Conservation (phyloP, 2,797 vertebrate species). For the Tragopan temminckii region DNA sequence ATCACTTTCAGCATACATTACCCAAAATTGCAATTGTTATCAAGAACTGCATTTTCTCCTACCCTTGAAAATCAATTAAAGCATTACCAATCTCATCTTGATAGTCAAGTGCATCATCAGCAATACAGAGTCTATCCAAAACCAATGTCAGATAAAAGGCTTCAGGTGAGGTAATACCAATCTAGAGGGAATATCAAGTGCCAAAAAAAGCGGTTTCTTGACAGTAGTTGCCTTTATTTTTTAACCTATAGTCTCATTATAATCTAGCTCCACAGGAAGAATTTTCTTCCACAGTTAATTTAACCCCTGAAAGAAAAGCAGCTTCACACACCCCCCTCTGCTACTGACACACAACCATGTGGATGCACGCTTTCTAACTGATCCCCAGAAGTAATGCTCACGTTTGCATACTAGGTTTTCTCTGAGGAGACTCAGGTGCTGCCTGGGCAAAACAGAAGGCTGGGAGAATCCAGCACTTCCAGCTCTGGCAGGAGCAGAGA, state of each 20-base stretch:
- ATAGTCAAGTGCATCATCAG: not conserved
- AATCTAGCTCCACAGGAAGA: not conserved
- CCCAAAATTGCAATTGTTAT: not conserved
- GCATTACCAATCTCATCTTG: not conserved
- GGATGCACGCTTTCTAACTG: not conserved
- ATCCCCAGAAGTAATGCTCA: not conserved
- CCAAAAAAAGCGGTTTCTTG: not conserved
- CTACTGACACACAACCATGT: not conserved
- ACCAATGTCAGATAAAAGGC: not conserved
- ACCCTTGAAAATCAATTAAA: constrained; percentile 1
- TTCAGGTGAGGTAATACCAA: not conserved
- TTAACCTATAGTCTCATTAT: not conserved
- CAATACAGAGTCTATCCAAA: constrained; percentile 10
- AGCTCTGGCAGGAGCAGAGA: not conserved
- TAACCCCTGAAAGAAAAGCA: not conserved
- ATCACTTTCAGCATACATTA: not conserved
- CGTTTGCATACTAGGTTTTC: not conserved
- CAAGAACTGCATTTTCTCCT: not conserved
- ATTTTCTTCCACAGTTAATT: not conserved
- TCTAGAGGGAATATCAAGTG: not conserved
- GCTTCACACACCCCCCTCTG: not conserved
- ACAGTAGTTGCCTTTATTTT: not conserved
- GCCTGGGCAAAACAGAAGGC: not conserved
- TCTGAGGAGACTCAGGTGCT: not conserved
- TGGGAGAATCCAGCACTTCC: not conserved